Percentiles rank a stretch among this genome's conserved stretches.
These are phyloP conservation scores for Physocephala rufipes DNA, from an alignment of 2,888 invertebrate genomes.

Conservation along the genomic window DNA sequence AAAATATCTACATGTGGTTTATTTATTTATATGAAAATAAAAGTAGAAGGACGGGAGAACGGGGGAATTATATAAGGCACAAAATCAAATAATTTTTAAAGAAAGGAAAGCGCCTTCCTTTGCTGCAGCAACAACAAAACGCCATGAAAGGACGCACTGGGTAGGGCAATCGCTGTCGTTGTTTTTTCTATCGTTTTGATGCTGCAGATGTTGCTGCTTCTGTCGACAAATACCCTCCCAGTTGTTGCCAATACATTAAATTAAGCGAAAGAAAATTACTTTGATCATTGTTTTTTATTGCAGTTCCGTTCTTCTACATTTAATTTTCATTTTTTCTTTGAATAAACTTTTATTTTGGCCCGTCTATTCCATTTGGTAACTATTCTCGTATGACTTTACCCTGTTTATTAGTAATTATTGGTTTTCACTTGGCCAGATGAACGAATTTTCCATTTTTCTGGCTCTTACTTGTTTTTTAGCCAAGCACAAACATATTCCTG, in stretches of 20 bases:
- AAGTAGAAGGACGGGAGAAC: no score
- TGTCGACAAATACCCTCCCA: constrained; percentile 29
- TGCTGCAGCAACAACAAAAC: no score
- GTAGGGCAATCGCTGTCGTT: not conserved
- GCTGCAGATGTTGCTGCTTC: not conserved
- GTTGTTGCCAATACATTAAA: constrained; percentile 41
- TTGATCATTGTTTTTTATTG: constrained; percentile 38
- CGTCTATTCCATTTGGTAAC: no score
- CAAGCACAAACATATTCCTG: constrained; percentile 19
- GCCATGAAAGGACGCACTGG: no score
- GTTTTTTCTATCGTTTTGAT: not conserved
- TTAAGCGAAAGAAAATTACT: constrained; percentile 41
- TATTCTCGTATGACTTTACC: not conserved
- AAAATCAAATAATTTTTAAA: not conserved
- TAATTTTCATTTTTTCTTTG: constrained; percentile 1
- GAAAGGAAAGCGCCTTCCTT: no score
- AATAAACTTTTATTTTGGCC: not conserved
- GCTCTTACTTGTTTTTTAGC: no score
- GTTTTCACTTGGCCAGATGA: not conserved
- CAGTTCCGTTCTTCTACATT: not conserved
- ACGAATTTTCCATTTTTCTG: not conserved
- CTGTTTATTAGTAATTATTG: not conserved
- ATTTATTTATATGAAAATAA: no score
- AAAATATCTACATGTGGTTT: no score
- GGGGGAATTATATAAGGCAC: not conserved